Evolutionary conservation across 1,140 invertebrate species (phyloP), one percentile per base, ranked within the genome.

Genomic region (Zaprionus nigranus): DNA sequence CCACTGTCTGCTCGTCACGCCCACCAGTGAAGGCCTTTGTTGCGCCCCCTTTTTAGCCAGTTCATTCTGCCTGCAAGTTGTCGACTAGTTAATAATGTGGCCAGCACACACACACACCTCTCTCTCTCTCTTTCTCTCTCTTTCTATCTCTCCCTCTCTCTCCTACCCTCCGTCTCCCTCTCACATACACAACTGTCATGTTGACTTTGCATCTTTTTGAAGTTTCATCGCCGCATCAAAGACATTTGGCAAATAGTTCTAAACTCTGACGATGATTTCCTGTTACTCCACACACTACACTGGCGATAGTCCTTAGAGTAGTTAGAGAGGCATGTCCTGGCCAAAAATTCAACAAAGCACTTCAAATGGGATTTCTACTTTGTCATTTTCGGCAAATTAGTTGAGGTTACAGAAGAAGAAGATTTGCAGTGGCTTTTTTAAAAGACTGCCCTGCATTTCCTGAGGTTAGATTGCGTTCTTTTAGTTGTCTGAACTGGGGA

Each of bases 51-150:
- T 12, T 51, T 51, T 24, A 56, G 57, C 38, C 38, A 54, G 84
- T 84, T 87, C 78, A 87, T 87, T 87, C 84, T 80, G 63, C 57
- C 54, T 51, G 66, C 59, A 75, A 69, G 63, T 66, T 73, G 57
- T 66, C 69, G 69, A 73, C 68, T 79, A 87, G 84, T 88, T 87
- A 83, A 87, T 87, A 87, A 87, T 87, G 84, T 88, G 84, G 78
- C 80, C 70, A 75, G 57, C 51, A 68, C 58, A 49, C 59, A 43
- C 34, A 3, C 51, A 24, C 20, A 15, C 2, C 17, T 17, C 17
- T 17, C 17, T 17, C 17, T 20, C 15, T 34, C 30, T 30, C 36
- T 17, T n/a, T 2, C 5, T 22, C 34, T 17, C 22, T 7, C n/a
- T 24, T 13, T 11, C 54, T 15, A 13, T 17, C 5, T 34, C 22